phyloP scores from a whole-genome alignment of 1,140 invertebrate species.

The Dinoponera quadriceps region DNA sequence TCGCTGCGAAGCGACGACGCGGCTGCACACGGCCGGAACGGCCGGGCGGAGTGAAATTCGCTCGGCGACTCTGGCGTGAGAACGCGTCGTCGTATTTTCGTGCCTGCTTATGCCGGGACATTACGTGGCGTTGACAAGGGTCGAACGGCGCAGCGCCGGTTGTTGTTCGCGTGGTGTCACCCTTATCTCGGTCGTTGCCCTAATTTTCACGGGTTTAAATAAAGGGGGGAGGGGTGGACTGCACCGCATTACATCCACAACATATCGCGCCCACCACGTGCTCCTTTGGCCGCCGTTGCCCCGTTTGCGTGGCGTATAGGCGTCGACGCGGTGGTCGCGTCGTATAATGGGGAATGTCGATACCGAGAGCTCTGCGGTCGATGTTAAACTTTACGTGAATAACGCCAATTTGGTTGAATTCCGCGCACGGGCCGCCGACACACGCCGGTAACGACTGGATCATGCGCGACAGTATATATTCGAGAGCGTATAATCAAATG shows the following conservation, averaged over 20 bases:
- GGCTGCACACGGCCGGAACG: background rate
- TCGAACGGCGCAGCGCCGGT: slow-evolving; percentile 63
- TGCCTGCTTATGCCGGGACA: slow-evolving; percentile 57
- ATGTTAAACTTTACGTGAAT: slow-evolving; percentile 55
- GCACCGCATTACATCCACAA: slow-evolving; percentile 27
- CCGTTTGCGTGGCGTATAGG: slow-evolving; percentile 31
- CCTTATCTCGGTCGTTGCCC: slow-evolving; percentile 78
- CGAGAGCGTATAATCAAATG: slow-evolving; percentile 40
- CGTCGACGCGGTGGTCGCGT: slow-evolving; percentile 51
- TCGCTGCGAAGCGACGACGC: background rate
- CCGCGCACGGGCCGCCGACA: background rate
- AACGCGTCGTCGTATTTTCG: slow-evolving; percentile 70
- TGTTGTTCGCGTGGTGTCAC: slow-evolving; percentile 71
- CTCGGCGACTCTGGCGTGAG: slow-evolving; percentile 49
- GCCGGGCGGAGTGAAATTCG: background rate
- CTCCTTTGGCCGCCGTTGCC: slow-evolving; percentile 51
- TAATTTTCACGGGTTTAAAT: slow-evolving; percentile 77
- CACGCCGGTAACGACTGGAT: slow-evolving; percentile 36
- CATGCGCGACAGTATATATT: slow-evolving; percentile 40
- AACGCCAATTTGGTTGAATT: slow-evolving; percentile 58
- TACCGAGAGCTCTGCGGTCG: slow-evolving; percentile 14
- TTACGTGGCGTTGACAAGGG: slow-evolving; percentile 71
- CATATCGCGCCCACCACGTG: slow-evolving; percentile 54
- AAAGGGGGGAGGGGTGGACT: slow-evolving; percentile 68
- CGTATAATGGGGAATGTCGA: slow-evolving; percentile 36